Evolutionary conservation across 2,113 vertebrate species (phyloP).

Genomic region (Prionailurus bengalensis): DNA sequence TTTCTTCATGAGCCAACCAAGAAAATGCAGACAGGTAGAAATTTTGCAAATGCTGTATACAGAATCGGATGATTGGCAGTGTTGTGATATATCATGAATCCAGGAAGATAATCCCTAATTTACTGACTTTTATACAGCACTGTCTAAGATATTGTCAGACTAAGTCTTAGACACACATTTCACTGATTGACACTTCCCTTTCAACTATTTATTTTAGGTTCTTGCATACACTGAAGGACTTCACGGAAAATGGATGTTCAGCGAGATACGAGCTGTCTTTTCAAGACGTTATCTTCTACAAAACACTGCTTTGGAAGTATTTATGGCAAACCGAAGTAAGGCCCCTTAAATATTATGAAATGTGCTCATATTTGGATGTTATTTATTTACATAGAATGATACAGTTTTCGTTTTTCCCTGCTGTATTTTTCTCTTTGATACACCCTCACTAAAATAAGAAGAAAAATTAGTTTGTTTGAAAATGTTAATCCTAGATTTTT

Average conservation of each 20-base stretch:
- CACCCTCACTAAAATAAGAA: constrained; percentile 5
- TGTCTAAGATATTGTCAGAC: constrained; percentile 2
- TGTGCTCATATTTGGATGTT: neutral
- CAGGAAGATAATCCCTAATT: neutral
- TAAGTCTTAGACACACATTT: neutral
- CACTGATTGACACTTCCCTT: neutral
- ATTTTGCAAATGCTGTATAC: constrained; percentile 18
- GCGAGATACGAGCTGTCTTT: constrained; percentile 98
- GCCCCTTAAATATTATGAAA: constrained; percentile 30
- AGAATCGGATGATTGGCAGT: neutral
- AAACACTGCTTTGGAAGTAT: constrained; percentile 97
- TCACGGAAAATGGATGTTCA: constrained; percentile 99
- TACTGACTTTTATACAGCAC: neutral
- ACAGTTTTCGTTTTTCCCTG: constrained; percentile 29
- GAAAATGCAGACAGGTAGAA: neutral
- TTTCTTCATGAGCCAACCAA: neutral
- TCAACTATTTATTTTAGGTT: constrained; percentile 88
- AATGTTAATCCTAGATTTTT: neutral
- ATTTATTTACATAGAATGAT: neutral
- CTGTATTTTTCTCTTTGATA: neutral
- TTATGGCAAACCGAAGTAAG: constrained; percentile 99
- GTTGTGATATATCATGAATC: constrained; percentile 9
- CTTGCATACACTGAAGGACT: constrained; percentile 97
- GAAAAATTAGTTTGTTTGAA: constrained; percentile 18
- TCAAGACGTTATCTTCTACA: constrained; percentile 97